Evolutionary conservation across 2,113 vertebrate genomes (phyloP).

Genomic region (Gallinago paraguaiae): DNA sequence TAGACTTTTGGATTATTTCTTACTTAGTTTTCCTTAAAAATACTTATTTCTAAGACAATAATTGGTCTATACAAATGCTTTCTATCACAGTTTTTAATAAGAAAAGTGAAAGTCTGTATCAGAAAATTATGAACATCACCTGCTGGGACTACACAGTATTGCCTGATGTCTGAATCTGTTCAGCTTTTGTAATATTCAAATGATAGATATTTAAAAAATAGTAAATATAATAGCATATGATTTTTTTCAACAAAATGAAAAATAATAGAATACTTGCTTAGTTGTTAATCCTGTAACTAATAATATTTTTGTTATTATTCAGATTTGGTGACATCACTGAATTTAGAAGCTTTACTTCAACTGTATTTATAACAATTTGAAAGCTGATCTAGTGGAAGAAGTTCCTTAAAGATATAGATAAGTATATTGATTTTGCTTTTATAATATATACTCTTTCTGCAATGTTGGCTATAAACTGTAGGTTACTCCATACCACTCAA

Average conservation of each 20-base stretch:
- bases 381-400: background rate
- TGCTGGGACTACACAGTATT: background rate
- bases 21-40: background rate
- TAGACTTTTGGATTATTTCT: background rate
- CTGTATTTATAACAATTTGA: background rate
- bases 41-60: background rate
- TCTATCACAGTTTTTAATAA: background rate
- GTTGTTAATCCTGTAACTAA: background rate
- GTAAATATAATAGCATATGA: background rate
- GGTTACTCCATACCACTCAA: background rate
- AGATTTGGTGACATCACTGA: background rate
- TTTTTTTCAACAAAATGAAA: background rate
- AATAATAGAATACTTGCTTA: background rate
- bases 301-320: background rate
- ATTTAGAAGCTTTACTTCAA: background rate
- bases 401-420: background rate
- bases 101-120: background rate
- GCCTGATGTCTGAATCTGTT: background rate
- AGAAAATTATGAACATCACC: background rate
- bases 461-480: background rate
- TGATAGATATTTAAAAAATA: background rate
- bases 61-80: background rate
- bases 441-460: background rate
- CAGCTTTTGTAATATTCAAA: background rate
- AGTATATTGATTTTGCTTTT: background rate